Base-by-base conservation (phyloP, 2,113 vertebrate species). In the Delphinus delphis region DNA sequence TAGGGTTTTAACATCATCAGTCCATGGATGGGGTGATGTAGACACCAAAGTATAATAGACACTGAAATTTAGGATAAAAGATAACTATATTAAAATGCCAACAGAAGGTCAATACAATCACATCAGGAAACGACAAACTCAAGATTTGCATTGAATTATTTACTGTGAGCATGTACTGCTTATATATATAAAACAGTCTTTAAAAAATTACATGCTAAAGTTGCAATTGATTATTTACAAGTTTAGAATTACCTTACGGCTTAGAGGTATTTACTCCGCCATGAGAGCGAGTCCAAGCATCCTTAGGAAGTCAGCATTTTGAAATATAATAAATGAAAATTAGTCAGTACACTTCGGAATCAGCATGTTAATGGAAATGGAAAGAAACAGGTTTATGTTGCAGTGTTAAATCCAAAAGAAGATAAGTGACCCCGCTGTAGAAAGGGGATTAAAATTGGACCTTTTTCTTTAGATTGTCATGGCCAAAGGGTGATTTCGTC, bases 11-110 rank as follows among this genome's bases (percentile, higher is more conserved):
- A 28, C 3, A 10, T 71, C 67, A 58, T 88, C 23, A 58, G n/a
- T 85, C 71, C n/a, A 55, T 38, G 26, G 47, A 63, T 26, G 74
- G 65, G 68, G 26, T 38, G 47, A 44, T 12, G 15, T 13, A 74
- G 82, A 86, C 14, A 68, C 28, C 47, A 91, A 88, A 84, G 47
- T 74, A 93, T 70, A 80, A 88, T 9, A 50, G 28, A 84, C 1
- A 21, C 31, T 89, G 76, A 92, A 85, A 92, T 86, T 38, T 94
- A 67, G 79, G 86, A 13, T 79, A 23, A 85, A 91, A 93, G 12
- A 13, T 60, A 50, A n/a, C 4, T 53, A 6, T 10, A 13, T 76
- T 89, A 82, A 77, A 86, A 82, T 76, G 25, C 44, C 44, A 77
- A 33, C 28, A 87, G 89, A 62, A 44, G 25, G 6, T 33, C 18